Base-by-base conservation (phyloP, 64 coral and sea anemone species). In the Pocillopora damicornis region DNA sequence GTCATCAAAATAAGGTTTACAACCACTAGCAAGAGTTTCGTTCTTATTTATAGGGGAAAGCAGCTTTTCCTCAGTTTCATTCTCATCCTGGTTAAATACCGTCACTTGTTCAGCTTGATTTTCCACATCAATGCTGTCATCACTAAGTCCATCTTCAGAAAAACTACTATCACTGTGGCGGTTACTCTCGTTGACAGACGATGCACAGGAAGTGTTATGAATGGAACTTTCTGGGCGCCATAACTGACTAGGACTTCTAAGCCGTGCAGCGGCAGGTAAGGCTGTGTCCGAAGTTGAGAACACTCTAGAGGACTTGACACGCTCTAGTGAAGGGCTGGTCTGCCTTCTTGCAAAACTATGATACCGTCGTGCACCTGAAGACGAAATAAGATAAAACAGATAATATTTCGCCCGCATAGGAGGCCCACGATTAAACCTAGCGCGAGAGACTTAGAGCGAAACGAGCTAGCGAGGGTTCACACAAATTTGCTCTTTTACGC, bases 151-250 rank as follows among this genome's bases (percentile, higher is more conserved):
- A 75, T 74, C 67, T 62, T 63, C 78, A 62, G 78, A 51, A n/a
- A 74, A 85, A 60, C 42, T 23, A 42, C 61, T 18, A 65, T 84
- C 91, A 69, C 18, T 77, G 73, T 77, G 78, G 56, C 20, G 63
- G 25, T 83, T 83, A 34, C 35, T 35, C 23, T 58, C 76, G 56
- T 87, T 67, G 1, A 36, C 74, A 57, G 90, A 87, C 3, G 94
- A 93, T 15, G 88, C 91, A 64, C 36, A 77, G 2, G 91, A 93
- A 65, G 88, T 93, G 25, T 76, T 64, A 30, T 93, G 94, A 25
- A 93, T 58, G 4, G 94, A 93, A 23, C 94, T 88, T 5, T 87
- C 91, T 76, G 94, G 90, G 5, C 88, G 71, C 1, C 77, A 42
- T 30, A 91, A 77, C 68, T 88, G 77, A 60, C 78, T 68, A 15